Evolutionary conservation across 2,113 vertebrate species (phyloP).

Genomic region (Tretioscincus oriximinensis): DNA sequence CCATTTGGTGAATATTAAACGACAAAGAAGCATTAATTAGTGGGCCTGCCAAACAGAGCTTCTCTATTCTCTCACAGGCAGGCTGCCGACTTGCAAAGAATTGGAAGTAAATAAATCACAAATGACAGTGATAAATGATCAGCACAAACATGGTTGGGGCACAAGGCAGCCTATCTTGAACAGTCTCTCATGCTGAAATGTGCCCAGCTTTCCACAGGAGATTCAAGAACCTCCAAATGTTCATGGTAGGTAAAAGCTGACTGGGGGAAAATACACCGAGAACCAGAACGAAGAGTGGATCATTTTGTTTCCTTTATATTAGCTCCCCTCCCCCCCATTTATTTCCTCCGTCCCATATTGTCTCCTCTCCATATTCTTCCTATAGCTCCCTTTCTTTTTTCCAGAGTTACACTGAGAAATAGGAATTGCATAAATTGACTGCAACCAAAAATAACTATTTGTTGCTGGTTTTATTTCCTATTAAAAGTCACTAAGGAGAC

Average conservation of each 20-base stretch:
- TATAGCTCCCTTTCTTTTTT: too few species aligned
- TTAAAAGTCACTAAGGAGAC: too few species aligned
- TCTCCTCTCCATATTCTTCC: too few species aligned
- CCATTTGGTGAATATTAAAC: slow-evolving; percentile 10
- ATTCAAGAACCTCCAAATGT: slow-evolving; percentile 50
- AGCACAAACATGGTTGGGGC: slow-evolving; percentile 45
- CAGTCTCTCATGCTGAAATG: slow-evolving; percentile 41
- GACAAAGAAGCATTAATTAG: slow-evolving; percentile 51
- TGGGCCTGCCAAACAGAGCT: slow-evolving; percentile 32
- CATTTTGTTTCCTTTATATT: too few species aligned
- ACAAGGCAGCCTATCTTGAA: slow-evolving; percentile 26
- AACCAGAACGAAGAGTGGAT: slow-evolving; percentile 29
- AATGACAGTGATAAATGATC: slow-evolving; percentile 58
- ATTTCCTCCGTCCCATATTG: too few species aligned
- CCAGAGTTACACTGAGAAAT: too few species aligned
- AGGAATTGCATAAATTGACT: too few species aligned
- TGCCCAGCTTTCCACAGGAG: slow-evolving; percentile 46
- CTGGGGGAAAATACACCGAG: slow-evolving; percentile 22
- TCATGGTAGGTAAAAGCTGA: slow-evolving; percentile 43
- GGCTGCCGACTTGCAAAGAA: slow-evolving; percentile 41
- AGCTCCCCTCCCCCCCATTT: too few species aligned
- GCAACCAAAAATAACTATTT: too few species aligned
- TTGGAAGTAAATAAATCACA: slow-evolving; percentile 64
- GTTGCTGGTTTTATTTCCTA: background rate
- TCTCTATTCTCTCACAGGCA: slow-evolving; percentile 40